A percentile compares a stretch with the other conserved stretches of the same genome.
Conservation (phyloP, 1,140 invertebrate genomes). For the Metopolophium dirhodum region DNA sequence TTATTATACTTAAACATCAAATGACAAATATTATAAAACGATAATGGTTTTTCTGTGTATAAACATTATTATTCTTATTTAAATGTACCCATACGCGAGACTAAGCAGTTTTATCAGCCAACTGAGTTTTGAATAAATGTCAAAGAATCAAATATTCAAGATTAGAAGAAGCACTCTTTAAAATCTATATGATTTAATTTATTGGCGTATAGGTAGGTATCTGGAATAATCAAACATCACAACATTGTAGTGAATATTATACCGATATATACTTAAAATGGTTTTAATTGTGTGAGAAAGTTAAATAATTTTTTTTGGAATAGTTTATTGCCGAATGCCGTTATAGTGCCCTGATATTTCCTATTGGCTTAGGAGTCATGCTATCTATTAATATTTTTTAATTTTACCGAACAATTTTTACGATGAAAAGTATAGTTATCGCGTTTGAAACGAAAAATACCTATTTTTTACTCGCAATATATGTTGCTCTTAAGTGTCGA, state of each 20-base stretch:
- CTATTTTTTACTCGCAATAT: neutral
- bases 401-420: neutral
- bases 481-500: neutral
- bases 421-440: neutral
- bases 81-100: too few species aligned
- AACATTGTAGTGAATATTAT: neutral
- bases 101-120: neutral
- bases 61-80: neutral
- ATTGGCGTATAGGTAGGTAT: neutral
- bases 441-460: neutral
- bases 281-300: neutral
- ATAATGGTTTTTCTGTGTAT: conserved; percentile 1
- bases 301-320: neutral
- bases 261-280: neutral
- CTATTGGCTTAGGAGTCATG: neutral
- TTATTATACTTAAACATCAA: neutral
- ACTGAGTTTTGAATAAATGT: neutral
- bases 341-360: neutral
- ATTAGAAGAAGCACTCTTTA: neutral
- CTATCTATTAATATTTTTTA: neutral
- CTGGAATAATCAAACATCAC: neutral
- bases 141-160: neutral
- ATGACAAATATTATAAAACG: neutral
- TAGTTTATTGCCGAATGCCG: neutral
- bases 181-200: conserved; percentile 13